Conservation (phyloP, 2,113 vertebrate species). For the Fregetta grallaria region DNA sequence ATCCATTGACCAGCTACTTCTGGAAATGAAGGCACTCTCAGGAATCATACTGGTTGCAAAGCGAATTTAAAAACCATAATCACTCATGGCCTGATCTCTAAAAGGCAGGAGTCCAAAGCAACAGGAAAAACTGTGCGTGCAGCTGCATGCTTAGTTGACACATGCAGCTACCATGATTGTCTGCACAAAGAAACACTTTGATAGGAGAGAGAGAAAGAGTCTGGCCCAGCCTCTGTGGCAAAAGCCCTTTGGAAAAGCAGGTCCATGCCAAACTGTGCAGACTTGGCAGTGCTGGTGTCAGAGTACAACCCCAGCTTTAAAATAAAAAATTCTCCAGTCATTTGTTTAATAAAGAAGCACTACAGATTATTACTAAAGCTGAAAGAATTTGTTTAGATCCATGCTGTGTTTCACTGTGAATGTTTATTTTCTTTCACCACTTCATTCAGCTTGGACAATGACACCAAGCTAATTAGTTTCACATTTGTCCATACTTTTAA, state of each 20-base stretch:
- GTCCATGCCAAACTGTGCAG: background rate
- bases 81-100: background rate
- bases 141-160: background rate
- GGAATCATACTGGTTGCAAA: background rate
- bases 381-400: constrained; percentile 53
- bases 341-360: background rate
- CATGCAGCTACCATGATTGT: background rate
- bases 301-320: background rate
- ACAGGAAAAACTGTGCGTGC: background rate
- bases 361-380: constrained; percentile 39
- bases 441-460: constrained; percentile 17
- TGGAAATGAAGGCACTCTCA: background rate
- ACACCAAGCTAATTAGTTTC: constrained; percentile 35
- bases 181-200: background rate
- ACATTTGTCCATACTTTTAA: background rate
- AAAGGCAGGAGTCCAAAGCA: background rate
- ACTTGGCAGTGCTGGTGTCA: background rate
- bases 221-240: background rate
- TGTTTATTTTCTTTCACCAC: constrained; percentile 47
- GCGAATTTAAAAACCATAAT: background rate
- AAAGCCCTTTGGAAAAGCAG: background rate
- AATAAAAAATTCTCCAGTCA: background rate
- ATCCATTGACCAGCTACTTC: background rate
- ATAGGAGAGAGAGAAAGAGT: background rate
- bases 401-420: background rate